phyloP scores from a whole-genome alignment of 1,140 invertebrate genomes.

The Ceratitis capitata region DNA sequence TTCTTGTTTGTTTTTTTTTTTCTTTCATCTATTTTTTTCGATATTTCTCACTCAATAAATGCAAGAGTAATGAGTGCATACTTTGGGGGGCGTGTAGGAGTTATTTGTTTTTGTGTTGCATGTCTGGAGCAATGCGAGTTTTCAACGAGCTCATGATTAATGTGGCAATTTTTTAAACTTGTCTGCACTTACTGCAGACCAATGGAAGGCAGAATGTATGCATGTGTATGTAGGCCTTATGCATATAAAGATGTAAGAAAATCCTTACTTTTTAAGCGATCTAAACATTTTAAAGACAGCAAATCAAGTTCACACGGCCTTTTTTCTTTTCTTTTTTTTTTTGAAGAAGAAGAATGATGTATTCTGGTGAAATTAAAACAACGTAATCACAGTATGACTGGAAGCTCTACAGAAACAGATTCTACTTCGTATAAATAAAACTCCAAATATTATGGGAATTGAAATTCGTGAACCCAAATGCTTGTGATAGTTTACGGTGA shows the following conservation, averaged over 20 bases:
- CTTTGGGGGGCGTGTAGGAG: slow-evolving; percentile 9
- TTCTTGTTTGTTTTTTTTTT: neutral
- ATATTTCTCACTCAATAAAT: neutral
- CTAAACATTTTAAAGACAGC: neutral
- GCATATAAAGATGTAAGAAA: neutral
- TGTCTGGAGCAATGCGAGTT: neutral
- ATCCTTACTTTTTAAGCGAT: neutral
- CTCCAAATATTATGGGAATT: too few relatives aligned
- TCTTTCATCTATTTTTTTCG: neutral
- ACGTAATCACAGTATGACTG: too few relatives aligned
- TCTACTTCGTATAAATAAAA: too few relatives aligned
- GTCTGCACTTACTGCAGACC: neutral
- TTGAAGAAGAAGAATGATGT: too few relatives aligned
- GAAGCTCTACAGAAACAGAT: too few relatives aligned
- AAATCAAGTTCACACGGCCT: neutral
- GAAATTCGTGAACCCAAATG: too few relatives aligned
- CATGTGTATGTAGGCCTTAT: too few relatives aligned
- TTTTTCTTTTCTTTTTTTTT: too few relatives aligned
- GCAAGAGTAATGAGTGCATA: slow-evolving; percentile 3
- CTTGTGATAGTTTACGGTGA: too few relatives aligned
- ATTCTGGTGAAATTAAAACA: too few relatives aligned
- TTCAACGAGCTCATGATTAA: slow-evolving; percentile 25
- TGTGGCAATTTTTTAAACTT: slow-evolving; percentile 20
- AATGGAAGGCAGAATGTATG: neutral
- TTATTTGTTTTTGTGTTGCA: slow-evolving; percentile 7